A percentile compares a stretch with the other conserved stretches of the same genome.
phyloP scores from a whole-genome alignment of 1,140 invertebrate species.

The Drosophila asahinai region DNA sequence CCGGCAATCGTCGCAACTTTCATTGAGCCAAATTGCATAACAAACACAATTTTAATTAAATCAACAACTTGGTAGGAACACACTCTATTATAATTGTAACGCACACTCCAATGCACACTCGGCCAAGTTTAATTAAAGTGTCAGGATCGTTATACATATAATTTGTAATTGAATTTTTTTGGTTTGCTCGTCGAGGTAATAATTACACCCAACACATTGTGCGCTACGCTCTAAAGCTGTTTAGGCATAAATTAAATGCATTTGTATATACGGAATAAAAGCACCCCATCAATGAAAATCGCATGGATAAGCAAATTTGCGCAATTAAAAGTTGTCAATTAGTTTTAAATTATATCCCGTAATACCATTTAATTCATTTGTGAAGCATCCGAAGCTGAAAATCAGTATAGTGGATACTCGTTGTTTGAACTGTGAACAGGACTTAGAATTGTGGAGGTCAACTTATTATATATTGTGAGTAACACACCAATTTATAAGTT shows the following conservation, averaged over 20 bases:
- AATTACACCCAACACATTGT: conserved; percentile 47
- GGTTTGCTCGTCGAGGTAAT: conserved; percentile 34
- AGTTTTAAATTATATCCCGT: conserved; percentile 18
- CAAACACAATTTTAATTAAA: conserved; percentile 54
- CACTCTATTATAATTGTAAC: conserved; percentile 41
- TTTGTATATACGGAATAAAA: conserved; percentile 55
- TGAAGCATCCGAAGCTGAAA: not conserved
- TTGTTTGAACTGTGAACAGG: not conserved
- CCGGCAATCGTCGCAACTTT: conserved; percentile 13
- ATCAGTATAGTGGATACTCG: not conserved
- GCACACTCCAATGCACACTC: conserved; percentile 18
- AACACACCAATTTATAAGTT: no score
- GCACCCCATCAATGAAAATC: conserved; percentile 4
- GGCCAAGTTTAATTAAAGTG: conserved; percentile 54
- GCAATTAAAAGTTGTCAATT: conserved; percentile 47
- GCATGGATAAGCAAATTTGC: conserved; percentile 24
- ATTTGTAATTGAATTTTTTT: conserved; percentile 60
- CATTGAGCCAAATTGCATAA: conserved; percentile 37
- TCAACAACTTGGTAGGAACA: conserved; percentile 39
- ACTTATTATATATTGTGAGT: not conserved
- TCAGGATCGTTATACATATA: conserved; percentile 42
- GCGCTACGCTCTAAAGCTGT: conserved; percentile 49
- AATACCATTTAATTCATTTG: conserved; percentile 8
- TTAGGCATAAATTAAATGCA: conserved; percentile 68
- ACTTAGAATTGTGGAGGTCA: not conserved